These are phyloP conservation scores for Lasius platythorax DNA, from an alignment of 2,888 invertebrate species.

Conservation along the genomic window DNA sequence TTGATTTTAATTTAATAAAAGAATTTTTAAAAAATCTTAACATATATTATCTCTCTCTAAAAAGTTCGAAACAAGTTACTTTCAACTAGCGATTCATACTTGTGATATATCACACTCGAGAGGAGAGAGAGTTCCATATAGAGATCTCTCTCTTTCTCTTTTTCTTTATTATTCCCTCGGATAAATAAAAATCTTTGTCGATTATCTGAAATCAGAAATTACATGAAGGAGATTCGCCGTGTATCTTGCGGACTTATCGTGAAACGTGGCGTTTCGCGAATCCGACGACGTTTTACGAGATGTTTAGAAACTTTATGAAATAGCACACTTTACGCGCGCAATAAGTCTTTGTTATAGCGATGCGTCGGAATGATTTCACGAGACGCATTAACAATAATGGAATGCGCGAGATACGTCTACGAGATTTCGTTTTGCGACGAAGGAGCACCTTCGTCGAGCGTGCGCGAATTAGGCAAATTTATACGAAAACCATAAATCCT, in stretches of 20 bases:
- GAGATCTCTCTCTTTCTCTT: neutral
- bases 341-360: slow-evolving; percentile 10
- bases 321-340: neutral
- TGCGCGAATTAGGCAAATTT: slow-evolving; percentile 63
- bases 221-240: neutral
- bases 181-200: neutral
- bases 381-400: neutral
- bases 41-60: neutral
- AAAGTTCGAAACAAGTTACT: neutral
- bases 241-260: neutral
- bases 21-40: neutral
- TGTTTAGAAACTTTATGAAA: slow-evolving; percentile 35
- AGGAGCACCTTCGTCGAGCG: slow-evolving; percentile 9
- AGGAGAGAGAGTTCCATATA: neutral
- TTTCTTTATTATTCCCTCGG: neutral
- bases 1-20: neutral
- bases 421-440: slow-evolving; percentile 23
- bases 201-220: slow-evolving; percentile 10
- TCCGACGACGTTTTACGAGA: slow-evolving; percentile 2
- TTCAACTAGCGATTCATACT: neutral
- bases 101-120: neutral
- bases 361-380: neutral
- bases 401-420: neutral
- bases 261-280: neutral
- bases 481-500: slow-evolving; percentile 54